Evolutionary conservation across 2,797 vertebrate species (phyloP).

Genomic region (Hippoglossus hippoglossus): DNA sequence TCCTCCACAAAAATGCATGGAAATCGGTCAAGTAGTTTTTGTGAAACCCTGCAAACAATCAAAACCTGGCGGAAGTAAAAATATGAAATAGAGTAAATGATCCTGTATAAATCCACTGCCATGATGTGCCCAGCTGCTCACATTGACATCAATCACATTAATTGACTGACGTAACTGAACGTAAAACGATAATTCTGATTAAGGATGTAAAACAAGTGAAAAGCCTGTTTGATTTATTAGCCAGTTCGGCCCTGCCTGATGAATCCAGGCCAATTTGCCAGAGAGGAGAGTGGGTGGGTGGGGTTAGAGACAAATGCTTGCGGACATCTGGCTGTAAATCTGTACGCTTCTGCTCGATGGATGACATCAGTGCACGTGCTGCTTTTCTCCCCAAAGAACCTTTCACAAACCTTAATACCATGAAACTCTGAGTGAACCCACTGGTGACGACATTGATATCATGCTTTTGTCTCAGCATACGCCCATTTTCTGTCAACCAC

Average conservation of each 20-base stretch:
- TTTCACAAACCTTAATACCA: slow-evolving; percentile 34
- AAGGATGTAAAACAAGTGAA: slow-evolving; percentile 29
- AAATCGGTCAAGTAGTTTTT: too few species aligned
- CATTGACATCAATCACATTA: slow-evolving; percentile 30
- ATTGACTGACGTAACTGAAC: slow-evolving; percentile 30
- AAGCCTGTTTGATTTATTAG: slow-evolving; percentile 52
- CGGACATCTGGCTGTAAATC: slow-evolving; percentile 69
- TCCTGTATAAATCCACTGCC: background rate
- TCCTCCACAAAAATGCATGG: too few species aligned
- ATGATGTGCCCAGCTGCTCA: slow-evolving; percentile 14
- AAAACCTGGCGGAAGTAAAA: background rate
- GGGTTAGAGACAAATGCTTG: slow-evolving; percentile 44
- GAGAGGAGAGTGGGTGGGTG: slow-evolving; percentile 41
- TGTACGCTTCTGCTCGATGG: slow-evolving; percentile 32
- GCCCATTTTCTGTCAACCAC: slow-evolving; percentile 24
- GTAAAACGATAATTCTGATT: slow-evolving; percentile 31
- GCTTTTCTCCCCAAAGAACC: slow-evolving; percentile 32
- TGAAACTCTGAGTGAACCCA: slow-evolving; percentile 21
- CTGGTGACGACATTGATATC: slow-evolving; percentile 45
- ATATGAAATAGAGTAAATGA: background rate
- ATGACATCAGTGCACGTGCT: slow-evolving; percentile 69
- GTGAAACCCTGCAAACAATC: too few species aligned
- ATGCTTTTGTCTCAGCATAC: slow-evolving; percentile 29
- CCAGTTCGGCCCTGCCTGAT: slow-evolving; percentile 12
- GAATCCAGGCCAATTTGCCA: slow-evolving; percentile 44